Evolutionary conservation across 2,797 vertebrate genomes (phyloP), one percentile per base, ranked within the genome.

Genomic region (Pangasius krempfi): DNA sequence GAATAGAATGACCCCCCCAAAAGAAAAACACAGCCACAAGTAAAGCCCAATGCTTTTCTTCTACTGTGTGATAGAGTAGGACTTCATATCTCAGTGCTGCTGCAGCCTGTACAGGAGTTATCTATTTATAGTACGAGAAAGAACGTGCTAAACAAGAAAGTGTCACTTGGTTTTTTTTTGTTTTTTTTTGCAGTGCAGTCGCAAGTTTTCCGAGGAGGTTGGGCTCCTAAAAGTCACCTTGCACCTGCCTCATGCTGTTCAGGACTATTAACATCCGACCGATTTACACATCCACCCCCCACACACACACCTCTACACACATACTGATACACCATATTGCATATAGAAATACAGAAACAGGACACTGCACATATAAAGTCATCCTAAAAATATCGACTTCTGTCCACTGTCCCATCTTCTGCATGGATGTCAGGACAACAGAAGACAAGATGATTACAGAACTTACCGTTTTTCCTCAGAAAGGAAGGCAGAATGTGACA

Each of bases 201-300:
- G 92, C 93, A 95, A 93, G 93, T 95, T 95, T 93, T 79, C 89
- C 13, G 86, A 90, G 93, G 91, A 93, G 91, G 92, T 91, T 90
- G 91, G 91, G 94, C 70, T 92, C 91, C 76, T 88, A 93, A 88
- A 94, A 94, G 94, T 95, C 92, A 92, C 94, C 94, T 93, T 94
- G 94, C 92, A 94, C 91, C 92, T 88, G 88, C 92, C 87, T 92
- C 86, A 90, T 79, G 54, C 73, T 89, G 89, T 83, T 80, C 70
- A 89, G 84, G 68, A 82, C 72, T 90, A 58, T 73, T 84, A 88
- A 87, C 89, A 92, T 79, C 84, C 14, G 25, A 44, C 64, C 78
- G 40, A 62, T 75, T 25, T 75, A 84, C 68, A 37, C 52, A 84
- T 27, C 18, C 81, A 80, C 72, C 12, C 44, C 72, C 70, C 81